Evolutionary conservation across 2,797 vertebrate genomes (phyloP).

Genomic region (Carapus acus): DNA sequence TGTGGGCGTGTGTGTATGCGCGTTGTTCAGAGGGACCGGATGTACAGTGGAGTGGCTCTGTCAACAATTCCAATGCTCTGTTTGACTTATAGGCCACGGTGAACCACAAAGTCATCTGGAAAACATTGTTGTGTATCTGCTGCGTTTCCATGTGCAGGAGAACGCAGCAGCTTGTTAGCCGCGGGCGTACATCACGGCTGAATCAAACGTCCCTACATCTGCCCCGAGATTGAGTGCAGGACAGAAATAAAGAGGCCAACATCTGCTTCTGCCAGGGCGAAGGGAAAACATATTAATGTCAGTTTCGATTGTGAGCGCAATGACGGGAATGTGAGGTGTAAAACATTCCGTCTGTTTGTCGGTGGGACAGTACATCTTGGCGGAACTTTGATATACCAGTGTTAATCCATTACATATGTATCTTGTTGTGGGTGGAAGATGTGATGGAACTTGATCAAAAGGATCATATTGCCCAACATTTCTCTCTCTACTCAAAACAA

Average conservation of each 20-base stretch:
- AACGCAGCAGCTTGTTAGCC: conserved; percentile 45
- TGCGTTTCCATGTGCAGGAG: conserved; percentile 16
- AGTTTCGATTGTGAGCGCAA: conserved; percentile 15
- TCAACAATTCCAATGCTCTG: conserved; percentile 20
- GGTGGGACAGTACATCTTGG: conserved; percentile 12
- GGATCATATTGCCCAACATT: too few relatives aligned
- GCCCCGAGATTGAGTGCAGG: conserved; percentile 22
- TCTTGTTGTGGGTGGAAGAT: too few relatives aligned
- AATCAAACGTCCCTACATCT: conserved; percentile 28
- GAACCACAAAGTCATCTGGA: conserved; percentile 41
- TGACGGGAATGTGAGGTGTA: background rate
- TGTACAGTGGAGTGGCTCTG: conserved; percentile 16
- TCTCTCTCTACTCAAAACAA: too few relatives aligned
- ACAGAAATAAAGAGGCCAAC: conserved; percentile 19
- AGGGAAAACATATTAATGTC: conserved; percentile 33
- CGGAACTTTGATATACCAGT: too few relatives aligned
- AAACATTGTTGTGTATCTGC: conserved; percentile 19
- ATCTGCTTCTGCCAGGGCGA: conserved; percentile 28
- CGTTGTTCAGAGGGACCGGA: background rate
- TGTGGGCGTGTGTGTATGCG: conserved; percentile 9
- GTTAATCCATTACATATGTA: too few relatives aligned
- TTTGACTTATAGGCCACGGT: conserved; percentile 21
- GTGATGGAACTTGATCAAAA: too few relatives aligned
- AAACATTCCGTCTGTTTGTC: conserved; percentile 32
- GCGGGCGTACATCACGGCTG: conserved; percentile 22